phyloP scores from a whole-genome alignment of 2,113 vertebrate species.

The Gobiocypris rarus region DNA sequence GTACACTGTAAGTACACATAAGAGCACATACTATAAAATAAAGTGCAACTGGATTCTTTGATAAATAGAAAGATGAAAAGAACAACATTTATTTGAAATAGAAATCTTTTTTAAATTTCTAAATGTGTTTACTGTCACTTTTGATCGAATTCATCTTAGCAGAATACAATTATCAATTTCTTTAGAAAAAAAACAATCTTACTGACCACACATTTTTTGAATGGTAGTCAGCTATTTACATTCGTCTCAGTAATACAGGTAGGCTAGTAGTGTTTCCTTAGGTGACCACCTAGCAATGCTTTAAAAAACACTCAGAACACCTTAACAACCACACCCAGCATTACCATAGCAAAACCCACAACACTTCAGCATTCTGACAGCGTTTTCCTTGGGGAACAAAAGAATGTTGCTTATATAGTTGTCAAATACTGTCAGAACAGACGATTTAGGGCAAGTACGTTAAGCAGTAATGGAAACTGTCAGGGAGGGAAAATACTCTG shows the following conservation, averaged over 20 bases:
- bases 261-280: neutral
- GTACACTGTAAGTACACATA: too few species aligned
- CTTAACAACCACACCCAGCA: too few species aligned
- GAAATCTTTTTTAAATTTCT: neutral
- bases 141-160: neutral
- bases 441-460: neutral
- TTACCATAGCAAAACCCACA: too few species aligned
- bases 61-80: neutral
- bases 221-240: neutral
- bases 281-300: neutral
- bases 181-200: too few species aligned
- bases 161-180: too few species aligned
- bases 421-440: neutral
- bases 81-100: neutral
- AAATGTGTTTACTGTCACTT: neutral
- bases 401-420: neutral
- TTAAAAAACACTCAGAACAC: too few species aligned
- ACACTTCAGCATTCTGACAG: too few species aligned
- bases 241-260: neutral
- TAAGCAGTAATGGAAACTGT: neutral
- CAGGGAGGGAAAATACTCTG: neutral
- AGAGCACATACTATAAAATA: too few species aligned
- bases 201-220: too few species aligned
- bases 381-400: neutral
- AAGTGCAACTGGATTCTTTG: neutral